phyloP scores from a whole-genome alignment of 1,140 invertebrate genomes.

The Heliothis virescens region DNA sequence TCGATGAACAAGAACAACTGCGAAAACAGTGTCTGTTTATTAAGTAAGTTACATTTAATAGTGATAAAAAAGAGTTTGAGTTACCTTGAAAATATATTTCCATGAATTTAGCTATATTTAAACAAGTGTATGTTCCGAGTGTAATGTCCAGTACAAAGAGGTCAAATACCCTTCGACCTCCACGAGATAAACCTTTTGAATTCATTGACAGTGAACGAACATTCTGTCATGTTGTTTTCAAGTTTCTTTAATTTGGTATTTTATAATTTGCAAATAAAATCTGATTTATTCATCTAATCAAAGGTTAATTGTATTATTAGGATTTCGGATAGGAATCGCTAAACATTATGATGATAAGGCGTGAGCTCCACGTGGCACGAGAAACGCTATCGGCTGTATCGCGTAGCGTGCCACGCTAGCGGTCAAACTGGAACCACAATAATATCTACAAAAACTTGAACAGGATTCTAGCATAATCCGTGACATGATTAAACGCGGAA shows the following conservation, averaged over 20 bases:
- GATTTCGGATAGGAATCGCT: not conserved
- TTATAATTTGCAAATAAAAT: not conserved
- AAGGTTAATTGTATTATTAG: not conserved
- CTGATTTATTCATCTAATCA: not conserved
- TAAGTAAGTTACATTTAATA: too few species aligned
- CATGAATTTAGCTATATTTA: too few species aligned
- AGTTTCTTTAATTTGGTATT: not conserved
- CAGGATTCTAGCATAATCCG: conserved; percentile 78
- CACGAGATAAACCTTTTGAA: too few species aligned
- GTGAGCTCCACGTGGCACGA: not conserved
- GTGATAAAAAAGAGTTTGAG: too few species aligned
- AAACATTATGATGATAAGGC: not conserved
- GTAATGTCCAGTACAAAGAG: too few species aligned
- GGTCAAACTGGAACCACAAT: conserved; percentile 40
- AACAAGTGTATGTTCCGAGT: too few species aligned
- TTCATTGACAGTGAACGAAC: too few species aligned
- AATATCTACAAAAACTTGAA: conserved; percentile 65
- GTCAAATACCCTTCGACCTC: too few species aligned
- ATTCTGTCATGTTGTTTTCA: too few species aligned
- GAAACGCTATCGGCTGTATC: not conserved
- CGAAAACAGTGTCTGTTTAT: too few species aligned
- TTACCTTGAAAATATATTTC: too few species aligned
- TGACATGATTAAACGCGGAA: conserved; percentile 57
- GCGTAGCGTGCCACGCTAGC: conserved; percentile 23
- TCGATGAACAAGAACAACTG: too few species aligned